Percentiles rank a stretch among this genome's conserved stretches.
These are phyloP conservation scores for Phasianus colchicus DNA, from an alignment of 2,113 vertebrate species.

Conservation along the genomic window DNA sequence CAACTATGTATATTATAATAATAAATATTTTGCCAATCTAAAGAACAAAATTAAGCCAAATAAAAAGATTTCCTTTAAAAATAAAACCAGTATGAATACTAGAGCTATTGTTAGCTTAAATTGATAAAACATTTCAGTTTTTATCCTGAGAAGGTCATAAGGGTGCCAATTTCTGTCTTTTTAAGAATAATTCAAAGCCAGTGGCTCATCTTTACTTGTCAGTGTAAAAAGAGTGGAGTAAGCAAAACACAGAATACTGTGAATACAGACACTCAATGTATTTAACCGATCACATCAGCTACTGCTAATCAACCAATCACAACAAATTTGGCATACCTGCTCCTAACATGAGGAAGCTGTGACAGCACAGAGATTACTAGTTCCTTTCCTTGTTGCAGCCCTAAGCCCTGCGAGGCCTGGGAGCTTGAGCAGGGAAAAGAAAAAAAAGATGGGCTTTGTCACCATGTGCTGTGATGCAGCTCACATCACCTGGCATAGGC, in stretches of 20 bases:
- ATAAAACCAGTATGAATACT: not conserved
- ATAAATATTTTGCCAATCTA: not conserved
- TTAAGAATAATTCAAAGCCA: not conserved
- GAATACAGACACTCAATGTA: not conserved
- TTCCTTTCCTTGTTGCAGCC: not conserved
- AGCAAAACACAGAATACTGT: not conserved
- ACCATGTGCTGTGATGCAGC: not conserved
- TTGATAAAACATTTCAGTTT: not conserved
- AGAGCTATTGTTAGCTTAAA: not conserved
- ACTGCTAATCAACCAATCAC: not conserved
- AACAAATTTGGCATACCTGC: not conserved
- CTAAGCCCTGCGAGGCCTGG: not conserved
- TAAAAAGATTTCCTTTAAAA: not conserved
- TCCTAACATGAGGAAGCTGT: not conserved
- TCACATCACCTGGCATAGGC: not conserved
- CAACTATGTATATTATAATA: not conserved
- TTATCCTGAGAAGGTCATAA: not conserved
- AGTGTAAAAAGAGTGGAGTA: not conserved
- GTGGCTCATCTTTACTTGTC: not conserved
- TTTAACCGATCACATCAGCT: not conserved
- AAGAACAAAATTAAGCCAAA: not conserved
- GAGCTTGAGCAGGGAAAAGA: fast-evolving
- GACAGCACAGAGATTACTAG: not conserved
- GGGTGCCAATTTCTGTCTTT: not conserved
- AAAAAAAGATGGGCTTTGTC: not conserved